Percentiles rank a stretch among this genome's conserved stretches.
Evolutionary conservation across 2,888 invertebrate genomes (phyloP).

Genomic region (Philereme vetulata): DNA sequence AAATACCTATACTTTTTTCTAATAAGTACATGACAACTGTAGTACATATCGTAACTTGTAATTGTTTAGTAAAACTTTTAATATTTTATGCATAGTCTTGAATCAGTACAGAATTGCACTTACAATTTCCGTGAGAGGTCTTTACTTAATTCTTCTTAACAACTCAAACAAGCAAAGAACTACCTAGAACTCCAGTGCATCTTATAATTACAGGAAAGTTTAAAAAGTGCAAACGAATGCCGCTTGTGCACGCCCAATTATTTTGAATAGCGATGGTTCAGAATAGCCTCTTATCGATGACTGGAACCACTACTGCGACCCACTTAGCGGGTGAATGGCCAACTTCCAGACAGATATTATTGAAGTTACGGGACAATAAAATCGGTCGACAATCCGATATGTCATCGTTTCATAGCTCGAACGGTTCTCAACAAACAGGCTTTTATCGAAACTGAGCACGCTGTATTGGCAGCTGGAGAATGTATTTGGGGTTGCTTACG

Average conservation of each 20-base stretch:
- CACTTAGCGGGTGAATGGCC: neutral
- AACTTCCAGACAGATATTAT: slow-evolving; percentile 5
- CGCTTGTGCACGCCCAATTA: neutral
- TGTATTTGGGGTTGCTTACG: no score
- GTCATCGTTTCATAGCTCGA: slow-evolving; percentile 10
- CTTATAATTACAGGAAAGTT: neutral
- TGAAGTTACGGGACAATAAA: slow-evolving; percentile 4
- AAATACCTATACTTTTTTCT: no score
- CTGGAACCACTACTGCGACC: slow-evolving; percentile 1
- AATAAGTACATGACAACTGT: no score
- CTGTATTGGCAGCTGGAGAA: no score
- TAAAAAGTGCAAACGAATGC: neutral
- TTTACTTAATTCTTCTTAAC: no score
- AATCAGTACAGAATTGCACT: no score
- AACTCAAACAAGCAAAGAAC: no score
- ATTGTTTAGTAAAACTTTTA: no score
- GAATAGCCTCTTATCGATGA: neutral
- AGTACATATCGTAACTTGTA: no score
- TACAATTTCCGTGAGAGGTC: no score
- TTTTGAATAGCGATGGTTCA: neutral
- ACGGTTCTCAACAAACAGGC: neutral
- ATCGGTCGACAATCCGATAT: slow-evolving; percentile 4
- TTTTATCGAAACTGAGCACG: neutral
- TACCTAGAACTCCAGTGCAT: no score
- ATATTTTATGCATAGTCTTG: no score